These are phyloP conservation scores for Laticauda laticaudata DNA, from an alignment of 2,113 vertebrate genomes.

Conservation along the genomic window DNA sequence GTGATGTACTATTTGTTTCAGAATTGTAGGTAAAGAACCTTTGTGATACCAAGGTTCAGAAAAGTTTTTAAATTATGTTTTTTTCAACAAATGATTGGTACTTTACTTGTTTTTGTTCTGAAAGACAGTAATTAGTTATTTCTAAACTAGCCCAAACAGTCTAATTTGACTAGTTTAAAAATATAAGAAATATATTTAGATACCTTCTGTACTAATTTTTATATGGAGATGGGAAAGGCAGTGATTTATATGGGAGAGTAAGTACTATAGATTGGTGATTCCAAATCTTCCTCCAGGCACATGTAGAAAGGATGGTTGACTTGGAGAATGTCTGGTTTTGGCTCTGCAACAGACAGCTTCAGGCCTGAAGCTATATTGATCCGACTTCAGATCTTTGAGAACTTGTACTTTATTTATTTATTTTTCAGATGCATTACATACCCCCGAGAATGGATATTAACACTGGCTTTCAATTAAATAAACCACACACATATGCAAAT, in stretches of 20 bases:
- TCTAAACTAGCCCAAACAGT: no score
- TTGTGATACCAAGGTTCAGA: not conserved
- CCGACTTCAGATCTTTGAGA: not conserved
- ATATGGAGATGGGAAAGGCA: not conserved
- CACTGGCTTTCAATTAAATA: not conserved
- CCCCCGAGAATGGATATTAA: not conserved
- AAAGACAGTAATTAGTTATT: not conserved
- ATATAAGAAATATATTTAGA: not conserved
- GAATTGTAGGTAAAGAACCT: not conserved
- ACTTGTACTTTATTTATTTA: not conserved
- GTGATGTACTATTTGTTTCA: not conserved
- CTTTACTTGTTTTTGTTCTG: not conserved
- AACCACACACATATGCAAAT: not conserved
- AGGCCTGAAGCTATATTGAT: not conserved
- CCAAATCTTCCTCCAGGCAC: not conserved
- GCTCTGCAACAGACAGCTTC: no score
- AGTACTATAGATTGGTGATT: not conserved
- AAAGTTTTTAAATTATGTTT: not conserved
- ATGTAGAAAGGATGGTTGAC: not conserved
- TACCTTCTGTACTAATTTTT: not conserved
- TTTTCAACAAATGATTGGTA: not conserved
- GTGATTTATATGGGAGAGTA: not conserved
- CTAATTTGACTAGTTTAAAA: not conserved
- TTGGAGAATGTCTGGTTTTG: not conserved
- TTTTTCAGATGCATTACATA: not conserved